A percentile compares a stretch with the other conserved stretches of the same genome.
Conservation (phyloP, 1,140 invertebrate genomes). For the Papilio aristodemus region DNA sequence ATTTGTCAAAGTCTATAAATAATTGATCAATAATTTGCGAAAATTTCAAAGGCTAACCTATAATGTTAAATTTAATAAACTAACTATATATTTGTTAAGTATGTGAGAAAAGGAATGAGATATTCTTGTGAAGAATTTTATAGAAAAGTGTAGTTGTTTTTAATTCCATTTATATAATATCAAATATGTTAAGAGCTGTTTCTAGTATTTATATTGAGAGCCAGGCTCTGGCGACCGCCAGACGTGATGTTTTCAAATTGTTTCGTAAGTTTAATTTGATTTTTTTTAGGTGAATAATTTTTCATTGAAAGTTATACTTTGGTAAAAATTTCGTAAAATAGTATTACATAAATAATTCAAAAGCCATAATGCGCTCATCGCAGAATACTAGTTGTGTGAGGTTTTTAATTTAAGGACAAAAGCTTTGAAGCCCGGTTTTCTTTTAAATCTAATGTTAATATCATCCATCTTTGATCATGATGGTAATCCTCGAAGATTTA, state of each 20-base stretch:
- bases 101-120: not conserved
- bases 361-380: too few species aligned
- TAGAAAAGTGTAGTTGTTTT: constrained; percentile 10
- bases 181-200: constrained; percentile 56
- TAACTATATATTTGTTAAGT: not conserved
- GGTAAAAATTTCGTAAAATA: too few species aligned
- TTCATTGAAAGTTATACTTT: too few species aligned
- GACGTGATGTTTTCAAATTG: constrained; percentile 55
- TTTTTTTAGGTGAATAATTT: not conserved
- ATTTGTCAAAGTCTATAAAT: constrained; percentile 3
- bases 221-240: constrained; percentile 42
- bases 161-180: not conserved
- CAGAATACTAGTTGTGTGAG: too few species aligned
- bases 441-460: too few species aligned
- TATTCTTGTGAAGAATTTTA: not conserved
- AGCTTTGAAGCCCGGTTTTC: too few species aligned
- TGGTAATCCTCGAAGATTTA: too few species aligned
- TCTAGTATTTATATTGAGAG: constrained; percentile 53
- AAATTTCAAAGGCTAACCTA: constrained; percentile 17
- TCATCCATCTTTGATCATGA: too few species aligned
- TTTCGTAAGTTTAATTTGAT: constrained; percentile 51
- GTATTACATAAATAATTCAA: too few species aligned
- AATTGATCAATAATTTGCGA: constrained; percentile 16
- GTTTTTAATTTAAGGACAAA: too few species aligned
- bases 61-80: constrained; percentile 6